Percentiles rank a stretch among this genome's conserved stretches.
phyloP scores from a whole-genome alignment of 2,113 vertebrate species.

The Anas platyrhynchos region DNA sequence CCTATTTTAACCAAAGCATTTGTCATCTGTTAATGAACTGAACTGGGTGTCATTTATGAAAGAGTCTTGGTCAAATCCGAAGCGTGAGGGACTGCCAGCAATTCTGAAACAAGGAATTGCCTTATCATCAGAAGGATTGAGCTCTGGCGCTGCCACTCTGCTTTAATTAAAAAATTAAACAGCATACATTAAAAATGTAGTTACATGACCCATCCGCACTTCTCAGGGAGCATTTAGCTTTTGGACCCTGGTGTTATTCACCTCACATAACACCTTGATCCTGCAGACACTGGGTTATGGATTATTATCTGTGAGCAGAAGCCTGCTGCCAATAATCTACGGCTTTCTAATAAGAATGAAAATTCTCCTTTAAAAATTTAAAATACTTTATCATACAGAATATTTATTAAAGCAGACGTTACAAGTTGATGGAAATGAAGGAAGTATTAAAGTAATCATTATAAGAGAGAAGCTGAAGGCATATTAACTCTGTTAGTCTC shows the following conservation, averaged over 20 bases:
- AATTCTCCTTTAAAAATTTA: background rate
- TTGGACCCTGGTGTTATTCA: background rate
- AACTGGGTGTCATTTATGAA: background rate
- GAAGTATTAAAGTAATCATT: background rate
- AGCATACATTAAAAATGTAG: background rate
- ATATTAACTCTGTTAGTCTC: background rate
- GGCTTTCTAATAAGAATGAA: slow-evolving; percentile 5
- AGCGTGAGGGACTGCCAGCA: background rate
- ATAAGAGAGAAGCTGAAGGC: background rate
- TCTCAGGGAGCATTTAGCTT: background rate
- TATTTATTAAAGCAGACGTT: slow-evolving; percentile 30
- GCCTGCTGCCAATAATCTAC: background rate
- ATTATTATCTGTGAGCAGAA: background rate
- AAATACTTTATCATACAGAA: background rate
- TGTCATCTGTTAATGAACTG: background rate
- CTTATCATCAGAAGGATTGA: background rate
- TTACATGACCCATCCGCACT: background rate
- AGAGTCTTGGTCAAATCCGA: background rate
- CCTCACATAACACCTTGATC: background rate
- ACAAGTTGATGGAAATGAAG: background rate
- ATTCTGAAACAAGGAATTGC: background rate
- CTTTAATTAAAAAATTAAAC: slow-evolving; percentile 6
- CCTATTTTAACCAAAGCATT: slow-evolving; percentile 6
- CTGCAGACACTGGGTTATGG: background rate
- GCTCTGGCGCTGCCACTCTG: background rate